These are phyloP conservation scores for Habroteleia sp. DNA, from an alignment of 2,888 invertebrate genomes.

Conservation along the genomic window DNA sequence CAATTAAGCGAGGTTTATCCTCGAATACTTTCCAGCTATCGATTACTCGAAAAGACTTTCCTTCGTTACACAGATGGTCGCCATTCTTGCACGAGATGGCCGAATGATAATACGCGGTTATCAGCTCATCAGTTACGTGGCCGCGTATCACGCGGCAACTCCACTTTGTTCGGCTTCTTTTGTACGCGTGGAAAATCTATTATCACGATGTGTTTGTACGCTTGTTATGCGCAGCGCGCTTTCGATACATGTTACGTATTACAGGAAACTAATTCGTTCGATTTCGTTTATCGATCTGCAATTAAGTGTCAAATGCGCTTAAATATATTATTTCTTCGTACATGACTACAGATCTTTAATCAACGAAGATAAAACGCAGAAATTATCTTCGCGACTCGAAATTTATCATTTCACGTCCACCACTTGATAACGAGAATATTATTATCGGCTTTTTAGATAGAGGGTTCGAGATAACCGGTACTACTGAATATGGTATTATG, in stretches of 20 bases:
- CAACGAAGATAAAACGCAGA: constrained; percentile 6
- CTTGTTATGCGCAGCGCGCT: constrained; percentile 27
- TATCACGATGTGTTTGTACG: constrained; percentile 36
- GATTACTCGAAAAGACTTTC: constrained; percentile 50
- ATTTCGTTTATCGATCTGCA: constrained; percentile 28
- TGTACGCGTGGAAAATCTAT: constrained; percentile 33
- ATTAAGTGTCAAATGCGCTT: constrained; percentile 20
- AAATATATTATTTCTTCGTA: constrained; percentile 18
- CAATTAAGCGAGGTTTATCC: constrained; percentile 42
- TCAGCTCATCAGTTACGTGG: constrained; percentile 54
- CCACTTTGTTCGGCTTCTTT: constrained; percentile 49
- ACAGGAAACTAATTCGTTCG: constrained; percentile 45
- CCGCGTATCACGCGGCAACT: constrained; percentile 57
- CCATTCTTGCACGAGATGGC: constrained; percentile 45
- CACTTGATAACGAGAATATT: not conserved
- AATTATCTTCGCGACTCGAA: constrained; percentile 8
- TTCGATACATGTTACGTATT: constrained; percentile 38
- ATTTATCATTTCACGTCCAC: constrained; percentile 19
- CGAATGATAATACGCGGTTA: constrained; percentile 48
- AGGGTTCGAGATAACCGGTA: not conserved
- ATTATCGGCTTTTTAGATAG: not conserved
- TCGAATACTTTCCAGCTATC: constrained; percentile 33
- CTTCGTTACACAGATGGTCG: constrained; percentile 40
- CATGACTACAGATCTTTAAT: constrained; percentile 10
- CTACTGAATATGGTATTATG: no score